A percentile compares a stretch with the other conserved stretches of the same genome.
These are phyloP conservation scores for Phylloscopus trochiloides DNA, from an alignment of 2,113 vertebrate genomes.

Conservation along the genomic window DNA sequence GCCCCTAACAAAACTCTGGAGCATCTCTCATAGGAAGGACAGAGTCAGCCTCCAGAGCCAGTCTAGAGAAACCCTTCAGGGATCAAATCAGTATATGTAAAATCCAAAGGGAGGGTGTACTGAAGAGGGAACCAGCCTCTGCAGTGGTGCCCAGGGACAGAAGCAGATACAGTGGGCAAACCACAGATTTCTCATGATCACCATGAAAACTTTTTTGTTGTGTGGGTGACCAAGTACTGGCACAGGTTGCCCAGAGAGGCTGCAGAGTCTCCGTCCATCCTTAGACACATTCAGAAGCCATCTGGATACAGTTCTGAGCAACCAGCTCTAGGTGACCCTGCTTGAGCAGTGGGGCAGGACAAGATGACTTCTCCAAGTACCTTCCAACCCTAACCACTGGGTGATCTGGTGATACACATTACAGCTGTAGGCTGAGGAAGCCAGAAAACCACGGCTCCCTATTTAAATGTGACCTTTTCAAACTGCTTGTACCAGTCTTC, in stretches of 20 bases:
- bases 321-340: background rate
- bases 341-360: background rate
- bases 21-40: background rate
- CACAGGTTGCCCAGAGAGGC: background rate
- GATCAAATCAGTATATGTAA: background rate
- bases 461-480: background rate
- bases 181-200: background rate
- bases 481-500: background rate
- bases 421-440: background rate
- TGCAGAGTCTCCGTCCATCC: background rate
- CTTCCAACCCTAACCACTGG: background rate
- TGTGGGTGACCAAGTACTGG: background rate
- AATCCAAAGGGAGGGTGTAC: background rate
- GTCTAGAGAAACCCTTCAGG: background rate
- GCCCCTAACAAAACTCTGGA: background rate
- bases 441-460: background rate
- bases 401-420: background rate
- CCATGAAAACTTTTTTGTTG: background rate
- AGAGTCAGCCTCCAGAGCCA: background rate
- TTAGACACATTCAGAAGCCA: background rate
- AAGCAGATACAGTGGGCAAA: rapidly evolving
- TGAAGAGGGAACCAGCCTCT: background rate
- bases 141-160: background rate
- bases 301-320: background rate
- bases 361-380: background rate